A percentile compares a stretch with the other conserved stretches of the same genome.
phyloP scores from a whole-genome alignment of 2,888 invertebrate genomes.

The Lottia gigantea region DNA sequence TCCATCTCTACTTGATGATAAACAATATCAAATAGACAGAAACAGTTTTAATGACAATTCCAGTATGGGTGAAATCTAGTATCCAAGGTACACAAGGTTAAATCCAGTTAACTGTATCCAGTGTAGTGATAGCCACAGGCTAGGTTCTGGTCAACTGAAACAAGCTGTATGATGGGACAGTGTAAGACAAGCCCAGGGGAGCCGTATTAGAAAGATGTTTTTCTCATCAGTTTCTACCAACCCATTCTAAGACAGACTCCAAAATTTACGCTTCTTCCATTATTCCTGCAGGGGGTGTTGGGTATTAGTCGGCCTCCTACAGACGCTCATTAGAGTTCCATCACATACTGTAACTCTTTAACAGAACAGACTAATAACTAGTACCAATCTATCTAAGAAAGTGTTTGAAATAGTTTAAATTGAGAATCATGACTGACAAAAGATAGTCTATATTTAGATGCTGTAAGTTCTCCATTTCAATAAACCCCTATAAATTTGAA shows the following conservation, averaged over 20 bases:
- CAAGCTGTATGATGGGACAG: constrained; percentile 6
- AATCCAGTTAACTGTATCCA: background rate
- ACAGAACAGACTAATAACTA: no score
- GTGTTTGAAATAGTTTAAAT: no score
- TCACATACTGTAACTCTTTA: background rate
- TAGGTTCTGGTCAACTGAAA: constrained; percentile 8
- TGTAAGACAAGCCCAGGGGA: background rate
- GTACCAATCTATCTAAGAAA: no score
- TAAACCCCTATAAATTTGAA: constrained; percentile 4
- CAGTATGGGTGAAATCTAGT: background rate
- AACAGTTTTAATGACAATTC: background rate
- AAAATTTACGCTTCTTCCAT: constrained; percentile 7
- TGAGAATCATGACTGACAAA: no score
- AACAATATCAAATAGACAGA: no score
- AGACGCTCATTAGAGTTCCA: background rate
- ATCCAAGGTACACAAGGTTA: constrained; percentile 1
- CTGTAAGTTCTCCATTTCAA: no score
- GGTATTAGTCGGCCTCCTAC: background rate
- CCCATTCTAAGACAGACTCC: constrained; percentile 8
- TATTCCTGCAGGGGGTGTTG: background rate
- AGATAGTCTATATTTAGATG: no score
- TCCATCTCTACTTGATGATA: no score
- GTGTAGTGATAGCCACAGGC: background rate
- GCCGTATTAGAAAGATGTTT: background rate
- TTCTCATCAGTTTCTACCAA: constrained; percentile 7